These are phyloP conservation scores for Cuculus canorus DNA, from an alignment of 2,797 vertebrate genomes.

Conservation along the genomic window DNA sequence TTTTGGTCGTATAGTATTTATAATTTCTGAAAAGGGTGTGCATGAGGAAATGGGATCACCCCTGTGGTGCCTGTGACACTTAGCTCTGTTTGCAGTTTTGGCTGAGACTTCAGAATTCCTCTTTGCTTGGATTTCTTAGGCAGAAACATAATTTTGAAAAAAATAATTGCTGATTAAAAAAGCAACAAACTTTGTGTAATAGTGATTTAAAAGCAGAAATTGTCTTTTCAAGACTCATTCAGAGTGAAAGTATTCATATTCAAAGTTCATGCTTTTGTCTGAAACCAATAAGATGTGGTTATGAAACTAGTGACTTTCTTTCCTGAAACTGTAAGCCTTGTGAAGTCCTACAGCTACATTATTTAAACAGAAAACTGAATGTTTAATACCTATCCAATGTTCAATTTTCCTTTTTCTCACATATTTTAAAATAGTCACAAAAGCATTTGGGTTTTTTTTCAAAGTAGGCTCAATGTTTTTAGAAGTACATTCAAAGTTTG, in stretches of 20 bases:
- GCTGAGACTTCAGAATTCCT: background rate
- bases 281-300: background rate
- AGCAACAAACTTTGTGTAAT: background rate
- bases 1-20: background rate
- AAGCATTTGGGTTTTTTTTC: background rate
- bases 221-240: background rate
- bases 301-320: background rate
- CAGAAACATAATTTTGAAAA: background rate
- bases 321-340: background rate
- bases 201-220: background rate
- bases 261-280: background rate
- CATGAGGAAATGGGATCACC: background rate
- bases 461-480: background rate
- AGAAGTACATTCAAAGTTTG: background rate
- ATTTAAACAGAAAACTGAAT: background rate
- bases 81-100: background rate
- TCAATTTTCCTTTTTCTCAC: background rate
- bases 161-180: background rate
- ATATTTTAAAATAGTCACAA: background rate
- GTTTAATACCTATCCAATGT: background rate
- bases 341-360: background rate
- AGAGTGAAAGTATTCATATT: background rate
- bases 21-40: background rate
- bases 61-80: background rate
- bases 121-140: background rate